Conservation (phyloP, 2,888 invertebrate species). For the Watsonalla cultraria region DNA sequence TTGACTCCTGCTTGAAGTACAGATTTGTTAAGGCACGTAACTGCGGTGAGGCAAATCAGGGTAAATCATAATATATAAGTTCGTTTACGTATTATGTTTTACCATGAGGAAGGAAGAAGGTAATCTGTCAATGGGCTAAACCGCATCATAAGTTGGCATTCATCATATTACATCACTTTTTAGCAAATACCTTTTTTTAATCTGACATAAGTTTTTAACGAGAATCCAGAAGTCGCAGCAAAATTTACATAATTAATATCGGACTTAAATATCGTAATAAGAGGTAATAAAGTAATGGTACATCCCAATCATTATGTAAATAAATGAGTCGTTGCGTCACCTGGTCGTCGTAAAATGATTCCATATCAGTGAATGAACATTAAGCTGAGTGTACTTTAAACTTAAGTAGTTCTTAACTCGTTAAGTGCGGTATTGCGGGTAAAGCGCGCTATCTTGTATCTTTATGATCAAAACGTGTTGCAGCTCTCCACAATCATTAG, state of each 20-base stretch:
- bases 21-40: too few species aligned
- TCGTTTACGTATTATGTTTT: too few species aligned
- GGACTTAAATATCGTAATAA: not conserved
- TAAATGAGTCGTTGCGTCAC: not conserved
- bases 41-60: too few species aligned
- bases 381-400: constrained; percentile 6
- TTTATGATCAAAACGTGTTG: constrained; percentile 28
- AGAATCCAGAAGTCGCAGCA: too few species aligned
- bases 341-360: not conserved
- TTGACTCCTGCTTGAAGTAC: too few species aligned
- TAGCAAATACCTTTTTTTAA: too few species aligned
- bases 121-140: too few species aligned
- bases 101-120: too few species aligned
- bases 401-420: constrained; percentile 32
- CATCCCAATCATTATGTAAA: not conserved
- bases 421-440: constrained; percentile 26
- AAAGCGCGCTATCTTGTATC: constrained; percentile 23
- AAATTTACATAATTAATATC: not conserved
- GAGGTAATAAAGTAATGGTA: not conserved
- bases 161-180: too few species aligned
- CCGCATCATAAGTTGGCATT: too few species aligned
- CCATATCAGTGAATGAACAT: constrained; percentile 1
- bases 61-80: too few species aligned
- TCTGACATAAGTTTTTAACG: too few species aligned
- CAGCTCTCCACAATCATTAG: constrained; percentile 20